phyloP scores from a whole-genome alignment of 2,113 vertebrate species.

The Brachyhypopomus gauderio region DNA sequence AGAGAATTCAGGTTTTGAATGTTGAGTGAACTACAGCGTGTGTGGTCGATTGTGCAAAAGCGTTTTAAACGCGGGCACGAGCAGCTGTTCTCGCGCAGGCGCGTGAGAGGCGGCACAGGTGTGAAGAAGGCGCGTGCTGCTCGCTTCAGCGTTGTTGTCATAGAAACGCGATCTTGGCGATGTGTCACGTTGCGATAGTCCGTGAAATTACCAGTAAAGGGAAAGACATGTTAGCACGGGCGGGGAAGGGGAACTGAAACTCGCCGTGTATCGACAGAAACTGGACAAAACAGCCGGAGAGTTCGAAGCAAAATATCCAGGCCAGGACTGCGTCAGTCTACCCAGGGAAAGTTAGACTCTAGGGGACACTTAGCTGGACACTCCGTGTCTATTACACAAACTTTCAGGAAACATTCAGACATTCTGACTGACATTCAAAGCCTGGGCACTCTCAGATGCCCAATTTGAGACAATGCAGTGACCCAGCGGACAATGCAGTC shows the following conservation, averaged over 20 bases:
- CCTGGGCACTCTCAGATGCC: too few relatives aligned
- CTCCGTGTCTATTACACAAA: constrained; percentile 1
- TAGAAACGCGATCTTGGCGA: not conserved
- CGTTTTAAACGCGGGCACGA: not conserved
- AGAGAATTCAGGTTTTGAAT: not conserved
- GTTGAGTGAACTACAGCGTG: not conserved
- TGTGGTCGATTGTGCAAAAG: not conserved
- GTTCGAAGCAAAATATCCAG: not conserved
- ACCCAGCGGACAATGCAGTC: not conserved
- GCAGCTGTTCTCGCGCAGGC: not conserved
- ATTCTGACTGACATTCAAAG: not conserved
- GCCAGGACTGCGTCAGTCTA: not conserved
- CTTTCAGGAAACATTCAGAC: too few relatives aligned
- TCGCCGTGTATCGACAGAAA: not conserved
- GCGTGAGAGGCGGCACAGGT: not conserved
- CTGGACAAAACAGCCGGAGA: not conserved
- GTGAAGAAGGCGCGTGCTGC: not conserved
- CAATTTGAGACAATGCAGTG: not conserved
- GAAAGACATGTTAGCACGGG: not conserved
- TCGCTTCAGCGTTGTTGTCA: not conserved
- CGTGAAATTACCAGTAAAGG: constrained; percentile 11
- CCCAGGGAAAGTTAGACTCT: not conserved
- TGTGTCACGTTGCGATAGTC: not conserved
- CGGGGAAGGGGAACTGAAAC: constrained; percentile 22
- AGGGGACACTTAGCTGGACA: not conserved